A percentile compares a stretch with the other conserved stretches of the same genome.
These are phyloP conservation scores for Amphipyra berbera DNA, from an alignment of 2,888 invertebrate genomes.

Conservation along the genomic window DNA sequence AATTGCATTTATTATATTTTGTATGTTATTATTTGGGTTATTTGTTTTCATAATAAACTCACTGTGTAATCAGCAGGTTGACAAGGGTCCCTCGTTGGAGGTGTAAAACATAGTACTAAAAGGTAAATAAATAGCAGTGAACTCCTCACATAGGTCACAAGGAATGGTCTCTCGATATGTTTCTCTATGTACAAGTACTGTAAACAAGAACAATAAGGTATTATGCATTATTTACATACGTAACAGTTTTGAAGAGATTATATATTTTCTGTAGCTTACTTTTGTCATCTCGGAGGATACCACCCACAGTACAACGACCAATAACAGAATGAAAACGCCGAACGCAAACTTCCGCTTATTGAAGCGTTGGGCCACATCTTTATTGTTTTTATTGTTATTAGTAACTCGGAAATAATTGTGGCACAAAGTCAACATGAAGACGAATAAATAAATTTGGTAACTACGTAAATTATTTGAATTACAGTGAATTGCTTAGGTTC, in stretches of 20 bases:
- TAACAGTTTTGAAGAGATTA: neutral
- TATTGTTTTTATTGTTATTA: slow-evolving; percentile 79
- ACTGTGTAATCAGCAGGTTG: slow-evolving; percentile 93
- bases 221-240: neutral
- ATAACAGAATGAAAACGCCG: slow-evolving; percentile 95
- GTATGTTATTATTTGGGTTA: too few species aligned
- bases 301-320: slow-evolving; percentile 99
- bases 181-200: slow-evolving; percentile 96
- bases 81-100: slow-evolving; percentile 97
- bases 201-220: slow-evolving; percentile 72
- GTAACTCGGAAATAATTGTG: slow-evolving; percentile 86
- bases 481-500: slow-evolving; percentile 50
- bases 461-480: slow-evolving; percentile 51
- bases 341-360: slow-evolving; percentile 91
- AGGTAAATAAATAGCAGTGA: slow-evolving; percentile 98
- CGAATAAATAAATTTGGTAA: slow-evolving; percentile 56
- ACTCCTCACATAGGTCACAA: slow-evolving; percentile 98
- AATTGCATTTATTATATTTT: too few species aligned
- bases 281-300: slow-evolving; percentile 98
- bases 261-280: slow-evolving; percentile 87
- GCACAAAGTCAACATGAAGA: slow-evolving; percentile 87
- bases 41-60: slow-evolving; percentile 64
- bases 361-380: slow-evolving; percentile 78
- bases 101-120: slow-evolving; percentile 96
- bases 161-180: slow-evolving; percentile 97